Evolutionary conservation across 2,888 invertebrate genomes (phyloP), one percentile per base, ranked within the genome.

Genomic region (Drosophila kuntzei): DNA sequence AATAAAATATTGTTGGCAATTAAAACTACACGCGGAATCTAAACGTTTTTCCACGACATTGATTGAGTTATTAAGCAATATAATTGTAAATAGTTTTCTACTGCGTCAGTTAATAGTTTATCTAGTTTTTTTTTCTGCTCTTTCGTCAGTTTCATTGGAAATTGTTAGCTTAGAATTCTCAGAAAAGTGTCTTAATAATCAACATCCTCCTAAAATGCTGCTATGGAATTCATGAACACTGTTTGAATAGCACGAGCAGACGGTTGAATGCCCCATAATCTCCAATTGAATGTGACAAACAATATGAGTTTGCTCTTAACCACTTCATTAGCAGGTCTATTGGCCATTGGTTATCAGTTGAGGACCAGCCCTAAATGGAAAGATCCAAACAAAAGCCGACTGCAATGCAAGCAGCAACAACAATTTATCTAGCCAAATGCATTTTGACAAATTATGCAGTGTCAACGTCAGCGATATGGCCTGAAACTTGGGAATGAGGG

Each of bases 361-460:
- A 29, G 67, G 55, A 47, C 55, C 22, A 20, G 53, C 34, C 53
- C 22, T 20, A 44, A 65, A 20, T 39, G 39, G 18, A 18, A 18
- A 9, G 12, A 12, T 0, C 20, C 12, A 41, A 58, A 68, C 68
- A 61, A 69, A 37, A 46, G 62, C 57, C 67, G 36, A 68, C 78
- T 69, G 64, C 61, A 73, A 14, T 27, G 37, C 32, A 37, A 50
- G 57, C 59, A 50, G 62, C 71, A 80, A 65, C 54, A 70, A 70
- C 68, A 73, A 70, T 86, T 77, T 83, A 80, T 87, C 78, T 84
- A 60, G 58, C 37, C 47, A 43, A 39, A 27, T 66, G 63, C 43
- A 58, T 63, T 68, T 73, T 87, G 87, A 88, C 77, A 87, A 87
- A 87, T 87, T 79, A 69, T 85, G 71, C 53, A 68, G 68, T 71